A percentile compares a stretch with the other conserved stretches of the same genome.
Conservation (phyloP, 2,113 vertebrate genomes). For the Xyliphius kryptos region DNA sequence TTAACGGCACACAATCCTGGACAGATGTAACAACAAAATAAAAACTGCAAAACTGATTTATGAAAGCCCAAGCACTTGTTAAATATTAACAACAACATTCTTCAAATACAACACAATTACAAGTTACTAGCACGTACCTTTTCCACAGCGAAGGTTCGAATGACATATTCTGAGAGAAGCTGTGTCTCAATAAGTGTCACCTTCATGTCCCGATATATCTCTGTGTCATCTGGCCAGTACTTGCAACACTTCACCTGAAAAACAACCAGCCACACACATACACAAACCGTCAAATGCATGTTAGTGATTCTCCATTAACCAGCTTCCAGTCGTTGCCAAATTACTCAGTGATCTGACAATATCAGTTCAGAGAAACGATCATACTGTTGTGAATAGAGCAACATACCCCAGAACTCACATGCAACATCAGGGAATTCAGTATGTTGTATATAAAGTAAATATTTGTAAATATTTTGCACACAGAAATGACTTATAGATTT, state of each 20-base stretch:
- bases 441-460: no score
- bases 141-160: conserved; percentile 93
- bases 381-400: no score
- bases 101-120: no score
- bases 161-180: conserved; percentile 95
- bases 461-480: no score
- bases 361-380: no score
- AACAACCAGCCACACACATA: conserved; percentile 19
- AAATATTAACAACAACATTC: no score
- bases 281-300: conserved; percentile 10
- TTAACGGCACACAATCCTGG: background rate
- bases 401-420: no score
- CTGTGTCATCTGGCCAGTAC: conserved; percentile 96
- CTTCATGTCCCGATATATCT: conserved; percentile 97
- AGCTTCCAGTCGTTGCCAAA: conserved; percentile 10
- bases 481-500: no score
- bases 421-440: no score
- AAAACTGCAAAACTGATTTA: background rate
- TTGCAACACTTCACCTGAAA: conserved; percentile 95
- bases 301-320: conserved; percentile 16
- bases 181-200: conserved; percentile 96
- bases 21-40: conserved; percentile 1
- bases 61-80: no score
- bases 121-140: no score
- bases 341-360: conserved; percentile 3